These are phyloP conservation scores for Pseudolaguvia tuberculata DNA, from an alignment of 2,113 vertebrate genomes.

Conservation along the genomic window DNA sequence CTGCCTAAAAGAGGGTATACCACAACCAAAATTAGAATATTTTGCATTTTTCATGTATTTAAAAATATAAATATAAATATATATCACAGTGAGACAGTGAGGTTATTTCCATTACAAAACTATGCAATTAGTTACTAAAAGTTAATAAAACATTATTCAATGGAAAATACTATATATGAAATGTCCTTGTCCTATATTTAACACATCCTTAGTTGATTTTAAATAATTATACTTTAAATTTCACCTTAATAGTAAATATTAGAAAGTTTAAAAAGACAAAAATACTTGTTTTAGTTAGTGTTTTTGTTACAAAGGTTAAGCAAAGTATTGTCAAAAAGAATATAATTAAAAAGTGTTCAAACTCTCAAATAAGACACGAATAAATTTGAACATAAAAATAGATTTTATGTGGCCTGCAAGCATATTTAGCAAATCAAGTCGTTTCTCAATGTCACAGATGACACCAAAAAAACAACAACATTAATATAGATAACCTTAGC, in stretches of 20 bases:
- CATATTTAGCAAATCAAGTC: too few species aligned
- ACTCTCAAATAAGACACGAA: too few species aligned
- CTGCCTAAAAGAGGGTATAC: conserved; percentile 62
- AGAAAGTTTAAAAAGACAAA: background rate
- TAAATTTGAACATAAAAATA: too few species aligned
- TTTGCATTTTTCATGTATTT: background rate
- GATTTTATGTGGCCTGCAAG: too few species aligned
- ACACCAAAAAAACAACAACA: too few species aligned
- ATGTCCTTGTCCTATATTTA: background rate
- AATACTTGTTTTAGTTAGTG: background rate
- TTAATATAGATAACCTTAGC: too few species aligned
- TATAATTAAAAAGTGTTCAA: too few species aligned
- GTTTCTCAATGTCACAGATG: too few species aligned
- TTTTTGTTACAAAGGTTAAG: too few species aligned
- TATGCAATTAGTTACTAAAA: background rate
- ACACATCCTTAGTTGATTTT: background rate
- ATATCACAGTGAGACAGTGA: background rate
- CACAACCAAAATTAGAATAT: conserved; percentile 23
- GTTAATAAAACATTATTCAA: background rate
- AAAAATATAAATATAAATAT: background rate
- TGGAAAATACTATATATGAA: too few species aligned
- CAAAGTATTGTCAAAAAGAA: too few species aligned
- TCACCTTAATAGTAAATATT: background rate
- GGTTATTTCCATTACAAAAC: too few species aligned
- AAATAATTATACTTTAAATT: background rate